Base-by-base conservation (phyloP, 2,113 vertebrate genomes). In the Macheiramphus alcinus region DNA sequence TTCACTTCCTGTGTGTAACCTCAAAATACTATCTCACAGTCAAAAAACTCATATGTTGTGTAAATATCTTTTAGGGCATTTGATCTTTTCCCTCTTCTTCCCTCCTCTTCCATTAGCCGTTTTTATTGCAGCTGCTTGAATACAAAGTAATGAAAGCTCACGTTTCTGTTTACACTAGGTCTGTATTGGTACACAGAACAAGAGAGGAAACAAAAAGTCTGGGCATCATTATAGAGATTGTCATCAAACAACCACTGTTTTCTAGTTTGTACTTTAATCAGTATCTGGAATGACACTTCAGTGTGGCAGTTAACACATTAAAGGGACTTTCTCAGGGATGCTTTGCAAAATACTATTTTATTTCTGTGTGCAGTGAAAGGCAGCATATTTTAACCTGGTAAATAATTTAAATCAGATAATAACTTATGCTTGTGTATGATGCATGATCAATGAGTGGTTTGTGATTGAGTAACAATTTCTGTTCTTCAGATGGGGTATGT, bases 11-110 rank as follows among this genome's bases (percentile, higher is more conserved):
- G 81, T 91, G 93, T 48, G 47, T 89, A 96, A 93, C 94, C 96
- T 97, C 97, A 96, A 95, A 98, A 96, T 79, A 95, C 95, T 95
- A 97, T 94, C 94, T 91, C 83, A 93, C 88, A 89, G 89, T 96
- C 95, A 97, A 89, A 97, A 94, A 98, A 97, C 87, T 93, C 88
- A 82, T 67, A 71, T 80, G 84, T 94, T 97, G 94, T 96, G 94
- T 97, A 98, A 98, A 98, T 97, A 97, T 93, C 91, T 98, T 95
- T 90, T 68, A 94, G 68, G 96, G 94, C 56, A 97, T 96, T 98
- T 85, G n/a, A 96, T 98, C 97, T 98, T 96, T 96, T 96, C 83
- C 67, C 63, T 94, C 93, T 92, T 94, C 90, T 97, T 84, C 94
- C 89, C 94, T 95, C 32, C 50, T 93, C 91, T 95, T 95, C 96